Conservation (phyloP, 1,140 invertebrate genomes). For the Apis cerana region DNA sequence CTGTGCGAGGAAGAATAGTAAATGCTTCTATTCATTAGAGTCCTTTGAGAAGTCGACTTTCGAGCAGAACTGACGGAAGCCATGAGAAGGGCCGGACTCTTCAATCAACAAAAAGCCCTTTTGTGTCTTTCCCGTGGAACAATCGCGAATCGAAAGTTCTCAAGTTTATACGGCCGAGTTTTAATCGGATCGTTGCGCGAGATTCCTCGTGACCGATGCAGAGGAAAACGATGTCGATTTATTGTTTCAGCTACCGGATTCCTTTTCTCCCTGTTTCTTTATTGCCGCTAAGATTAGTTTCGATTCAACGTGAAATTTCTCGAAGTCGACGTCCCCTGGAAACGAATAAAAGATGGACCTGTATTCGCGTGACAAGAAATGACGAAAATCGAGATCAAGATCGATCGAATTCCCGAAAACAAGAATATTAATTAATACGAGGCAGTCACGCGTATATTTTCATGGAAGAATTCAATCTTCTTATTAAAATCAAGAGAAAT, state of each 20-base stretch:
- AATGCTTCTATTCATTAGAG: conserved; percentile 66
- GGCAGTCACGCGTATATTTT: too few relatives aligned
- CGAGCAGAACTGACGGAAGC: conserved; percentile 44
- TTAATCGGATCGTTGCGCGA: conserved; percentile 50
- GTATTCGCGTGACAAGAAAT: neutral
- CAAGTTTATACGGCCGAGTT: conserved; percentile 48
- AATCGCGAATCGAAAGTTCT: conserved; percentile 48
- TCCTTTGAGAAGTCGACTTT: conserved; percentile 60
- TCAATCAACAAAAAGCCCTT: conserved; percentile 61
- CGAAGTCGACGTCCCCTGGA: neutral
- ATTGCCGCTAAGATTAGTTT: neutral
- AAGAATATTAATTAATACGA: too few relatives aligned
- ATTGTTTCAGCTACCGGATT: neutral
- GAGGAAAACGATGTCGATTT: conserved; percentile 18
- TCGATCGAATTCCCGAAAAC: too few relatives aligned
- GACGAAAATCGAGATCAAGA: too few relatives aligned
- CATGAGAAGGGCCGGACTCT: conserved; percentile 49
- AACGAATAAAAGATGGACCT: neutral
- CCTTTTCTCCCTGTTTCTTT: neutral
- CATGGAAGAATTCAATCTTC: too few relatives aligned
- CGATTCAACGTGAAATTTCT: neutral
- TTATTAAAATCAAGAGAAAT: too few relatives aligned
- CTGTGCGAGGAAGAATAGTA: conserved; percentile 56
- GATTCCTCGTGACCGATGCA: conserved; percentile 36
- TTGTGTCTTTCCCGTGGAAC: conserved; percentile 51